Base-by-base conservation (phyloP, 2,113 vertebrate genomes). In the Ptyas mucosa region DNA sequence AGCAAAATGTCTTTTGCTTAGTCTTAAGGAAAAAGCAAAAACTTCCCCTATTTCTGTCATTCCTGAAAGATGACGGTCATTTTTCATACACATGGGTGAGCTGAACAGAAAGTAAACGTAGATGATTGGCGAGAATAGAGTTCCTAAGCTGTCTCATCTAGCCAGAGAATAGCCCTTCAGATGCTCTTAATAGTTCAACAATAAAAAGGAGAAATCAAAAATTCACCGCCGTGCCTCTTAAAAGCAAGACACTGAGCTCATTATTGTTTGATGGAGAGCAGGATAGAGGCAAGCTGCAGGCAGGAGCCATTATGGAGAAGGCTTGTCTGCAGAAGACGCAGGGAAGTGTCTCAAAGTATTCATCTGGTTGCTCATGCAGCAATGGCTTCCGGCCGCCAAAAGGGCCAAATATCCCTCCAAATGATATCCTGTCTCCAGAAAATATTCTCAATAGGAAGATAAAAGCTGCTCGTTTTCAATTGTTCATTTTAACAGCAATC, bases 1-100 rank as follows among this genome's bases (percentile, higher is more conserved):
- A 57, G 53, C 39, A 86, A 91, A 57, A 57, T 55, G 26, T 57
- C 90, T 58, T 86, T 91, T 89, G 85, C 46, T 1, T 1, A 49
- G 90, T 91, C 90, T 23, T 88, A 53, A 43, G 93, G 94, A 85
- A 94, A 90, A 93, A 9, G 89, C 3, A 92, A 10, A n/a, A 53
- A 54, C 92, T 95, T 91, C 89, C 29, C 93, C 92, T 92, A 0
- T 93, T 46, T 5, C 95, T 91, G 94, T 88, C 94, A 93, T 85
- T 90, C 91, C 93, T 94, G 93, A 94, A 91, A 91, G 93, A 92
- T 94, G 94, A 93, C 93, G 94, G 90, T 94, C 91, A 69, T 93
- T 92, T 69, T 2, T 0, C 92, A 87, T 43, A 9, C 95, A 81
- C 95, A 93, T 93, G 7, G 23, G 1, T 54, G 89, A 8, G 93